phyloP scores from a whole-genome alignment of 92 coral and sea anemone genomes.

The Epizoanthus scotinus region DNA sequence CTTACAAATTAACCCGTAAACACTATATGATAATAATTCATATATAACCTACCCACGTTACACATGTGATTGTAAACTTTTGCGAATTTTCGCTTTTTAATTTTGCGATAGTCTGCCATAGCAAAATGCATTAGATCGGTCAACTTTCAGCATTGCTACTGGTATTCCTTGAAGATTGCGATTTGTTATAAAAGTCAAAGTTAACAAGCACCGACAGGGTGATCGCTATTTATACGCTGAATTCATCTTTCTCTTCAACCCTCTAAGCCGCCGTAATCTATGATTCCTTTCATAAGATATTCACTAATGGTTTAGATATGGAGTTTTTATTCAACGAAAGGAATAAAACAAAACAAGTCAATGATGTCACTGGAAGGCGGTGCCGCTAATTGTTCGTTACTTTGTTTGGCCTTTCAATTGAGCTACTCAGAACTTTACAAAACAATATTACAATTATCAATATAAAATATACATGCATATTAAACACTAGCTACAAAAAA shows the following conservation, averaged over 20 bases:
- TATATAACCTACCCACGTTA: not conserved
- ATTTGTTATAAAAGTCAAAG: too few relatives aligned
- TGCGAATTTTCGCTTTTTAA: not conserved
- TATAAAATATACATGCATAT: not conserved
- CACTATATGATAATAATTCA: not conserved
- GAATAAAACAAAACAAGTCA: not conserved
- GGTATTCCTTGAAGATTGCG: too few relatives aligned
- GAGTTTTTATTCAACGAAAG: not conserved
- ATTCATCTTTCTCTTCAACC: too few relatives aligned
- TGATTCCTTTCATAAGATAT: not conserved
- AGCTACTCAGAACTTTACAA: not conserved
- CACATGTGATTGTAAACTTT: slow-evolving; percentile 9
- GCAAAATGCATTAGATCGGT: too few relatives aligned
- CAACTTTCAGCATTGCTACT: too few relatives aligned
- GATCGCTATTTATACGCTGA: too few relatives aligned
- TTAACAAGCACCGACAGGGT: too few relatives aligned
- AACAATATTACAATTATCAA: slow-evolving; percentile 13
- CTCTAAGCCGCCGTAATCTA: slow-evolving; percentile 4
- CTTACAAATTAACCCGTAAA: not conserved
- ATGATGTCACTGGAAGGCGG: slow-evolving; percentile 31
- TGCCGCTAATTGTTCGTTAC: not conserved
- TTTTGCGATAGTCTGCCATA: too few relatives aligned
- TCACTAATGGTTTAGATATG: not conserved
- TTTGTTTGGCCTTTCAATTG: slow-evolving; percentile 21
- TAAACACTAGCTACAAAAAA: not conserved